Base-by-base conservation (phyloP, 2,113 vertebrate genomes). In the Leptocoma aspasia region DNA sequence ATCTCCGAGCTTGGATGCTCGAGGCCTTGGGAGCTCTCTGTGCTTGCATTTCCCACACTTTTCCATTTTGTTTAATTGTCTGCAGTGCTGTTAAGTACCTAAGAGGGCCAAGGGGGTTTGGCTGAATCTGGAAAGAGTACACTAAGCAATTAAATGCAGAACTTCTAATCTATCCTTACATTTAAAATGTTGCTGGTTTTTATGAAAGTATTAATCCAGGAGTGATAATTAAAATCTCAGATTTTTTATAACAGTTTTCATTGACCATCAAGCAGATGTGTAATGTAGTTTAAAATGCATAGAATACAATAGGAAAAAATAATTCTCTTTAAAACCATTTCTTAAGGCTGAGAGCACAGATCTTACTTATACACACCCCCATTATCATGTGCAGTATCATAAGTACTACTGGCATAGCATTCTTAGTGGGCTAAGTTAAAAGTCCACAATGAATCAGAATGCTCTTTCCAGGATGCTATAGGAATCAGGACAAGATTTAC, bases 151-250 rank as follows among this genome's bases (percentile, higher is more conserved):
- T 89, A 89, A 87, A 22, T 39, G 28, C 33, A 70, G 52, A 70
- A 77, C 87, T 94, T 92, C 59, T 84, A 28, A 78, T 50, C 70
- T 71, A 44, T 30, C 28, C 16, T 75, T 73, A 71, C 22, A 89
- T 87, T 95, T 86, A 76, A 92, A 95, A 69, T 69, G 18, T 66
- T 71, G n/a, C 65, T 49, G 12, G 35, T 39, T 66, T 91, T 84
- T 88, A 49, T 68, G 17, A 90, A 90, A 92, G 78, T 91, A 91
- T 91, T 91, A 89, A 94, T 92, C 95, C 75, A 86, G 59, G 44
- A 81, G 37, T 71, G 72, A 84, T 24, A 42, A 41, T 90, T 72
- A 90, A 95, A 90, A 80, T 70, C 50, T 37, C 49, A 59, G 35
- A 71, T 35, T 92, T 18, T 69, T 76, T 84, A 30, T 61, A 75